phyloP scores from a whole-genome alignment of 2,113 vertebrate species.

The Xiphorhynchus elegans region DNA sequence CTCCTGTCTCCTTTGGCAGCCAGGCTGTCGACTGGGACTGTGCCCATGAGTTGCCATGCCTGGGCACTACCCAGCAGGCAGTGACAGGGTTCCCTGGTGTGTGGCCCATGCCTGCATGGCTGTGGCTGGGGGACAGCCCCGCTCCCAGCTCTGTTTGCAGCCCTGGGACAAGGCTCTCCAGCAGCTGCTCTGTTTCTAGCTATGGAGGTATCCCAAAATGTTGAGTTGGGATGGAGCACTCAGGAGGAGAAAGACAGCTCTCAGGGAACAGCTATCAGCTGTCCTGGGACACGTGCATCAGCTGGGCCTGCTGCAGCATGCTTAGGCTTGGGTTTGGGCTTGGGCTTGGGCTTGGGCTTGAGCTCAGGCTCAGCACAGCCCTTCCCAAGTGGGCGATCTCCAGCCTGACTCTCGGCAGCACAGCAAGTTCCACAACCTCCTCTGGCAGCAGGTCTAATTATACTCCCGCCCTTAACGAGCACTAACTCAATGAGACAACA shows the following conservation, averaged over 20 bases:
- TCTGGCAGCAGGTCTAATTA: conserved; percentile 35
- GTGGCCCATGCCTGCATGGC: accelerated
- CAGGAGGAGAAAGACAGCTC: background rate
- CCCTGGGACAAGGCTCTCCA: background rate
- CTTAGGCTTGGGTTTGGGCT: background rate
- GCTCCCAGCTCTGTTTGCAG: background rate
- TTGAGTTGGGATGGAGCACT: accelerated
- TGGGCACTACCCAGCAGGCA: background rate
- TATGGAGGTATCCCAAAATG: no score
- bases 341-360: background rate
- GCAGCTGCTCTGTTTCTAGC: background rate
- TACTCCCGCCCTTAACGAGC: background rate
- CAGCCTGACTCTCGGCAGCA: background rate
- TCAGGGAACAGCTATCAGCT: background rate
- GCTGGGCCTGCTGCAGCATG: background rate
- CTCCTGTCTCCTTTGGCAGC: background rate
- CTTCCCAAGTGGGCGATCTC: background rate
- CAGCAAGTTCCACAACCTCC: background rate
- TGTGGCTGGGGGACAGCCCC: background rate
- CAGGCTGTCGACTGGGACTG: background rate
- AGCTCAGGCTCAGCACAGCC: background rate
- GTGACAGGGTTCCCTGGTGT: background rate
- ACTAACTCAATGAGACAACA: conserved; percentile 10
- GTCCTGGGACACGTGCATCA: background rate
- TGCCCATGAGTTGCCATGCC: background rate